Percentiles rank a stretch among this genome's conserved stretches.
phyloP scores from a whole-genome alignment of 2,113 vertebrate species.

The Leucopsar rothschildi region DNA sequence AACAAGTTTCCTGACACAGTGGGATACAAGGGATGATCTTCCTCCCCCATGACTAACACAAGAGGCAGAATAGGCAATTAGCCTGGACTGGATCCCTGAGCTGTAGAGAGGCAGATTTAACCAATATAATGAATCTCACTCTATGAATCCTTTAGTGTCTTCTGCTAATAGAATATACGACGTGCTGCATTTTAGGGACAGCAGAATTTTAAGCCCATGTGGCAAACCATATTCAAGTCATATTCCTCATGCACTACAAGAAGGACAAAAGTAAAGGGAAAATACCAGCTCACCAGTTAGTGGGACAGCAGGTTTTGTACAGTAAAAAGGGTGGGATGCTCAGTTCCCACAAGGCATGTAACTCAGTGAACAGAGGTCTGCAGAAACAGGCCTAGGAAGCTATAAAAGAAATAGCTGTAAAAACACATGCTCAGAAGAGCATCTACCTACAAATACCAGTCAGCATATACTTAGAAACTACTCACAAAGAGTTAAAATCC shows the following conservation, averaged over 20 bases:
- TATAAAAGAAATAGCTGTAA: background rate
- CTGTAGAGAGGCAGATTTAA: background rate
- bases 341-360: background rate
- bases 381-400: background rate
- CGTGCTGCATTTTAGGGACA: background rate
- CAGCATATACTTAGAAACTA: background rate
- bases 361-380: background rate
- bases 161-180: background rate
- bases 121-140: background rate
- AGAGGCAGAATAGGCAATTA: background rate
- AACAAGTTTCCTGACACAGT: background rate
- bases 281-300: background rate
- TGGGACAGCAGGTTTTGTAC: background rate
- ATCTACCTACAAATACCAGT: background rate
- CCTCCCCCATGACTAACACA: background rate
- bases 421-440: background rate
- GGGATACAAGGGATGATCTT: background rate
- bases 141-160: background rate
- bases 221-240: background rate
- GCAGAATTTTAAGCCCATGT: background rate
- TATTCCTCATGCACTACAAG: background rate
- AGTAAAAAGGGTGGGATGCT: background rate
- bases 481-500: slow-evolving; percentile 54
- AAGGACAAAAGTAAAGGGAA: background rate
- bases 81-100: background rate